Conservation (phyloP, 1,140 invertebrate genomes). For the Drosophila pandora region DNA sequence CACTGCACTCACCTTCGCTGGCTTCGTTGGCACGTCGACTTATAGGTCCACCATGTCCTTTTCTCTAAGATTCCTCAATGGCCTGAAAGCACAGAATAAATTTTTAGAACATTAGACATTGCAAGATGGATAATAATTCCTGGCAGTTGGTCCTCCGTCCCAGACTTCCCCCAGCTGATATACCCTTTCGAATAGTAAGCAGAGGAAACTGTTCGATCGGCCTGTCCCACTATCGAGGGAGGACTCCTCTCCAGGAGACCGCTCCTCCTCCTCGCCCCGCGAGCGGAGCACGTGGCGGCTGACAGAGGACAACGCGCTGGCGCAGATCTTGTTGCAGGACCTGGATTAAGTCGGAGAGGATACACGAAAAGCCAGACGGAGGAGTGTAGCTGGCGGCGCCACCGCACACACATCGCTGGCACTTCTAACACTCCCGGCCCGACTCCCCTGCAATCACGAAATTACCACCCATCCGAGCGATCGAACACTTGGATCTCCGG, state of each 20-base stretch:
- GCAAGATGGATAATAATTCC: background rate
- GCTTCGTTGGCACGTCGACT: too few species aligned
- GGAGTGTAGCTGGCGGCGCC: constrained; percentile 15
- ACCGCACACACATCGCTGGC: background rate
- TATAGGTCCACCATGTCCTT: background rate
- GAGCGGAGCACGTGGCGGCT: constrained; percentile 30
- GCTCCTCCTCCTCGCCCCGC: background rate
- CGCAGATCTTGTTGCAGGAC: constrained; percentile 15
- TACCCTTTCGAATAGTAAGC: constrained; percentile 15
- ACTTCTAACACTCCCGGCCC: constrained; percentile 8
- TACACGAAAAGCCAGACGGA: background rate
- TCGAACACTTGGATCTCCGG: constrained; percentile 1
- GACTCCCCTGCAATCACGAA: constrained; percentile 1
- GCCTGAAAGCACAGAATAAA: background rate
- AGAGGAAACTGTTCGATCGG: constrained; percentile 68
- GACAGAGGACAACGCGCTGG: background rate
- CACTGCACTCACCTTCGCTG: constrained; percentile 1
- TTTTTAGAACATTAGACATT: background rate
- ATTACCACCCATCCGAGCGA: constrained; percentile 1
- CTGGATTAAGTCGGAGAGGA: background rate
- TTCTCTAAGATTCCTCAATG: background rate
- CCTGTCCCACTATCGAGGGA: constrained; percentile 63
- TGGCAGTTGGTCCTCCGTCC: background rate
- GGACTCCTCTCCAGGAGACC: constrained; percentile 24
- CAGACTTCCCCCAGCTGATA: background rate